Evolutionary conservation across 2,113 vertebrate genomes (phyloP).

Genomic region (Pelvicachromis taeniatus): DNA sequence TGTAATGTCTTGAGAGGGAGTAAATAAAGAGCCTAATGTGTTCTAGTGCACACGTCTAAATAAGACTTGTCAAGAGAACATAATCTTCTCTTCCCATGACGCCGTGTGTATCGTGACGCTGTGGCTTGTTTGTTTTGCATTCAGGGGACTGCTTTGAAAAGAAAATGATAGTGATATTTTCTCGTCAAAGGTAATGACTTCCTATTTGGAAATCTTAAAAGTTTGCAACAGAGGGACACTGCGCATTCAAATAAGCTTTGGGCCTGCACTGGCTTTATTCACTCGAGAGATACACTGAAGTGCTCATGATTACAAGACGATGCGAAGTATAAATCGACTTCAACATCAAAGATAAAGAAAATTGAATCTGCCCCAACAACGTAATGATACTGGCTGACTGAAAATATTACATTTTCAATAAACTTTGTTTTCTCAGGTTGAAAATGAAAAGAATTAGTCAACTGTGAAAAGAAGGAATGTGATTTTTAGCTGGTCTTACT

Average conservation of each 20-base stretch:
- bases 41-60: constrained; percentile 50
- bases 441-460: neutral
- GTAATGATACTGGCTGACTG: neutral
- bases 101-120: constrained; percentile 28
- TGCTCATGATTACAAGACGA: neutral
- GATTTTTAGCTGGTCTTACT: neutral
- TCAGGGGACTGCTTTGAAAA: constrained; percentile 43
- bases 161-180: constrained; percentile 62
- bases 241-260: constrained; percentile 34
- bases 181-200: constrained; percentile 58
- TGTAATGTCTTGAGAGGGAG: constrained; percentile 45
- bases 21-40: constrained; percentile 62
- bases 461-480: neutral
- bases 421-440: neutral
- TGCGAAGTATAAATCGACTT: neutral
- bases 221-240: constrained; percentile 10
- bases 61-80: constrained; percentile 57
- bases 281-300: neutral
- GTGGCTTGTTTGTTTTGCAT: constrained; percentile 57
- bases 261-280: neutral
- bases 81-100: constrained; percentile 48
- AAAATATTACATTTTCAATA: neutral
- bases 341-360: neutral
- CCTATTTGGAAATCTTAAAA: constrained; percentile 52
- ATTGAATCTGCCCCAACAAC: neutral